Percentiles rank a stretch among this genome's conserved stretches.
Conservation (phyloP, 64 coral and sea anemone species). For the Pocillopora verrucosa region DNA sequence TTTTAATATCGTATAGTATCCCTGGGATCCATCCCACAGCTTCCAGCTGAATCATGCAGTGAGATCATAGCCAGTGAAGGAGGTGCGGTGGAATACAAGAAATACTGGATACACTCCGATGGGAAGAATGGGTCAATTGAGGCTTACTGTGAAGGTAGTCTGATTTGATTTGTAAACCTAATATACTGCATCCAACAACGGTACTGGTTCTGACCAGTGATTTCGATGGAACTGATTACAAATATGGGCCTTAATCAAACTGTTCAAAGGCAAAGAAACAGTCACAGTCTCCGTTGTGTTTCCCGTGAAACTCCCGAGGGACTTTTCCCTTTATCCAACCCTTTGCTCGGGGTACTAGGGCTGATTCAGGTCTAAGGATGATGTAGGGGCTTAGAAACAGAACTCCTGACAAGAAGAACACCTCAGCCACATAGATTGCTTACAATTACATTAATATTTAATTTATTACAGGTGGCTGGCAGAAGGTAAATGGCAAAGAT, state of each 20-base stretch:
- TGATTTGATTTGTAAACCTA: background rate
- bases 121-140: background rate
- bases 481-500: slow-evolving; percentile 18
- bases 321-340: no score
- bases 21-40: background rate
- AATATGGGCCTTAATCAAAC: no score
- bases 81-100: background rate
- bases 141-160: background rate
- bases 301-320: no score
- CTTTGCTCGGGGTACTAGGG: no score
- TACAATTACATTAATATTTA: background rate
- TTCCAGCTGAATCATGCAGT: background rate
- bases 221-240: no score
- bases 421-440: background rate
- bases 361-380: no score
- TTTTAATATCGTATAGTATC: background rate
- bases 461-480: slow-evolving; percentile 2
- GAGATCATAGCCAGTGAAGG: slow-evolving; percentile 9
- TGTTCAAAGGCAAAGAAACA: no score
- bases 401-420: no score
- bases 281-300: no score
- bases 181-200: no score
- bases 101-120: slow-evolving; percentile 24
- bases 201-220: no score
- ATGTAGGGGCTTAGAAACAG: no score